A percentile compares a stretch with the other conserved stretches of the same genome.
phyloP scores from a whole-genome alignment of 2,888 invertebrate genomes.

The Chloroclysta siterata region DNA sequence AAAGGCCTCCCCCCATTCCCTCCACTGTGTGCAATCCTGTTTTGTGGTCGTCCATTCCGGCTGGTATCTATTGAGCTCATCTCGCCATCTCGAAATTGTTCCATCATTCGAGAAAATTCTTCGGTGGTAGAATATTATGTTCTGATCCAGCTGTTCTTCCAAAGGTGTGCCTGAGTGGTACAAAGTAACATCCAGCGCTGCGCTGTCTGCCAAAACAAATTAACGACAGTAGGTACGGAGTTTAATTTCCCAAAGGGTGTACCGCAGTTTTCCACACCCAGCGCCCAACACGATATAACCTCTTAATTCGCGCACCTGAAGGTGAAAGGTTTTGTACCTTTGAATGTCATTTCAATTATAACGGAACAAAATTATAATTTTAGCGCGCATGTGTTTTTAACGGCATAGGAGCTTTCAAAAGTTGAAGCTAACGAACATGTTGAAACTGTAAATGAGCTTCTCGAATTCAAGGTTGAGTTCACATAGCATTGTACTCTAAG shows the following conservation, averaged over 20 bases:
- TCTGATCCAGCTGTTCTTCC: constrained; percentile 19
- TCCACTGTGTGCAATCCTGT: too few relatives aligned
- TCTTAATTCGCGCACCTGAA: constrained; percentile 42
- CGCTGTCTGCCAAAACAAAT: constrained; percentile 69
- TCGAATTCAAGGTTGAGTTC: constrained; percentile 14
- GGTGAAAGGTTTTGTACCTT: constrained; percentile 48
- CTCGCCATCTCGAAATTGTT: too few relatives aligned
- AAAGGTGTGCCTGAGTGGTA: constrained; percentile 38
- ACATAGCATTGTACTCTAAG: background rate
- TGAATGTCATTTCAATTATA: constrained; percentile 46
- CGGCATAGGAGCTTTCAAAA: constrained; percentile 9
- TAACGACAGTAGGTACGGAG: constrained; percentile 63
- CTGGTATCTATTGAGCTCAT: too few relatives aligned
- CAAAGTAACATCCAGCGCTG: constrained; percentile 42
- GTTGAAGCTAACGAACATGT: constrained; percentile 20
- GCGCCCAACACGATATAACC: constrained; percentile 51
- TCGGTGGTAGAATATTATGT: background rate
- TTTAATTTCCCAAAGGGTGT: constrained; percentile 80
- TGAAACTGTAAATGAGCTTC: constrained; percentile 21
- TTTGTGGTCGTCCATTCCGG: too few relatives aligned
- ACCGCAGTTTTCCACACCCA: constrained; percentile 61
- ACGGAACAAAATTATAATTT: constrained; percentile 36
- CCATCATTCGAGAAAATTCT: background rate
- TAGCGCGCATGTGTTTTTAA: constrained; percentile 27
- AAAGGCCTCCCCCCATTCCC: too few relatives aligned